Conservation (phyloP, 2,888 invertebrate genomes). For the Escarpia spicata region DNA sequence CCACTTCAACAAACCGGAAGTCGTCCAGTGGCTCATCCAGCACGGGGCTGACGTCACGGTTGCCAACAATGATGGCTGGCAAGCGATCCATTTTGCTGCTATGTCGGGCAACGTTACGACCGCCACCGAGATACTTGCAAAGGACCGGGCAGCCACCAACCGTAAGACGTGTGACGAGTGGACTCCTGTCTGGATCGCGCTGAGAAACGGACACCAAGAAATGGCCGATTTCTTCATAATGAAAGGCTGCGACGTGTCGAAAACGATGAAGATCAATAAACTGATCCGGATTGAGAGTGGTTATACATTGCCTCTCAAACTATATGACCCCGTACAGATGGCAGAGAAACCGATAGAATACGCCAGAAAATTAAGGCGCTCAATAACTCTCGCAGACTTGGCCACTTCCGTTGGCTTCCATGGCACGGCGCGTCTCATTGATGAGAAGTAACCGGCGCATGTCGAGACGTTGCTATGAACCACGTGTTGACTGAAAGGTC, state of each 20-base stretch:
- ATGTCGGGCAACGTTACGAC: neutral
- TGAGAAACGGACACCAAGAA: neutral
- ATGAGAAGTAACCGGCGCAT: too few species aligned
- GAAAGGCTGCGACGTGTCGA: neutral
- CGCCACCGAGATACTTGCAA: neutral
- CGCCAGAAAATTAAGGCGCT: neutral
- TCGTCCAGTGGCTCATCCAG: neutral
- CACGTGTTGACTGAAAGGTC: too few species aligned
- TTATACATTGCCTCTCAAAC: neutral
- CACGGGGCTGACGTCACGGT: neutral
- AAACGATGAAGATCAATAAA: neutral
- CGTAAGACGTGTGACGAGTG: neutral
- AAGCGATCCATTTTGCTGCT: neutral
- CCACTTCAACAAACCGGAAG: neutral
- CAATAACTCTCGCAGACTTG: neutral
- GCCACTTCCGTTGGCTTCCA: neutral
- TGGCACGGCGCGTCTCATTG: too few species aligned
- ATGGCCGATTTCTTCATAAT: neutral
- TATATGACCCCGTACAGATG: neutral
- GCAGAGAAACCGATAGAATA: neutral
- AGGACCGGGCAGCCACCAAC: neutral
- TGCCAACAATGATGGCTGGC: neutral
- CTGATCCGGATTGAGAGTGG: neutral
- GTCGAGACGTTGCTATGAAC: too few species aligned
- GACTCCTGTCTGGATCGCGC: slow-evolving; percentile 1